Conservation (phyloP, 2,113 vertebrate genomes). For the Nyctereutes procyonoides region DNA sequence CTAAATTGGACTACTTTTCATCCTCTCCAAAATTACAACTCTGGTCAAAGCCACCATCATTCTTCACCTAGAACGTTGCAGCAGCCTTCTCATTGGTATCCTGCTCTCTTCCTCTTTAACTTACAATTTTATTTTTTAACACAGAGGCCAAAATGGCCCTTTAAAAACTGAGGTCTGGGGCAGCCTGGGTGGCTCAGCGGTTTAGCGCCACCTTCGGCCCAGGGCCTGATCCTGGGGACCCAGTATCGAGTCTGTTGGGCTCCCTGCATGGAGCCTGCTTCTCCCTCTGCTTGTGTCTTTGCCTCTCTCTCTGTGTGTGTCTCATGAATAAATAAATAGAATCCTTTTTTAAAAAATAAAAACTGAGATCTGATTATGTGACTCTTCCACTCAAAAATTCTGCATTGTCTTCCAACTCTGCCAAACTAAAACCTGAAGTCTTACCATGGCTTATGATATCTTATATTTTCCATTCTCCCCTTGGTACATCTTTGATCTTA, state of each 20-base stretch:
- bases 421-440: not conserved
- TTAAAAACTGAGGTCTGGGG: not conserved
- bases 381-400: not conserved
- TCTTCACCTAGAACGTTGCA: not conserved
- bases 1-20: not conserved
- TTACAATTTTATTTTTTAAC: not conserved
- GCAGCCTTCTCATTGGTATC: not conserved
- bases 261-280: no score
- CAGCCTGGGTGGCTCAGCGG: no score
- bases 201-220: no score
- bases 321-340: no score
- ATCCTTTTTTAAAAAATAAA: not conserved
- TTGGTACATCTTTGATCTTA: not conserved
- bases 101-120: not conserved
- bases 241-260: no score
- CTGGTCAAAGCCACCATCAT: not conserved
- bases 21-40: not conserved
- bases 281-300: no score
- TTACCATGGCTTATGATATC: not conserved
- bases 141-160: not conserved
- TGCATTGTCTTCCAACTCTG: not conserved
- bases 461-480: not conserved
- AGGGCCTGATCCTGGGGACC: no score
- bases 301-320: no score
- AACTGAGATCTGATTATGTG: not conserved